Conservation (phyloP, 2,797 vertebrate species). For the Poeciliopsis gracilis region DNA sequence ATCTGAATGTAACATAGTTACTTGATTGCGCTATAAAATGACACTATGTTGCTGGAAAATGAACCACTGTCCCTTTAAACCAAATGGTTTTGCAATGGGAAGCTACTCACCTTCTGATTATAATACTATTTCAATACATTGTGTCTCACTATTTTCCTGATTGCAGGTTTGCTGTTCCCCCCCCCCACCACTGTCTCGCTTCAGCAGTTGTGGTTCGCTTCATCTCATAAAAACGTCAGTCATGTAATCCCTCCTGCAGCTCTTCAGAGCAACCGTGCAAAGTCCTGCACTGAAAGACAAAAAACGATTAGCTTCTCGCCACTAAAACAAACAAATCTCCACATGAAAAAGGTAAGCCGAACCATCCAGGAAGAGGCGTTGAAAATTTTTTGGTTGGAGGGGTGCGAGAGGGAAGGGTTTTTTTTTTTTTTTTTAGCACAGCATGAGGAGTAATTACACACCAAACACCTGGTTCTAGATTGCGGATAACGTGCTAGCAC, state of each 20-base stretch:
- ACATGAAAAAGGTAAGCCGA: conserved; percentile 9
- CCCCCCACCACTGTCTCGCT: background rate
- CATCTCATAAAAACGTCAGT: background rate
- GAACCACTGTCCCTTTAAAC: too few species aligned
- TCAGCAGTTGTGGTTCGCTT: background rate
- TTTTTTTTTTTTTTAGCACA: background rate
- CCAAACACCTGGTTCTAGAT: conserved; percentile 43
- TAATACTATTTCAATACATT: background rate
- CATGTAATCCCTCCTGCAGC: conserved; percentile 4
- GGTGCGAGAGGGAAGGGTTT: too few species aligned
- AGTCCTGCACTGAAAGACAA: conserved; percentile 3
- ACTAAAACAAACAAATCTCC: conserved; percentile 29
- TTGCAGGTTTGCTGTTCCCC: background rate
- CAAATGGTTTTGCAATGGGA: too few species aligned
- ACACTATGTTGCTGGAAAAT: too few species aligned
- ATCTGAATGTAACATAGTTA: too few species aligned
- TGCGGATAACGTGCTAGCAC: conserved; percentile 13
- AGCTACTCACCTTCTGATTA: background rate
- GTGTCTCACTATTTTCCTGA: background rate
- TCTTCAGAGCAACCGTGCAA: background rate
- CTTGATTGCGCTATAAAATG: too few species aligned
- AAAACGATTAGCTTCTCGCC: background rate
- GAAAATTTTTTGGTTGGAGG: conserved; percentile 22
- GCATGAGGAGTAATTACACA: conserved; percentile 44
- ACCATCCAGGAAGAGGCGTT: conserved; percentile 9